phyloP scores from a whole-genome alignment of 1,140 invertebrate species.

The Eupeodes corollae region DNA sequence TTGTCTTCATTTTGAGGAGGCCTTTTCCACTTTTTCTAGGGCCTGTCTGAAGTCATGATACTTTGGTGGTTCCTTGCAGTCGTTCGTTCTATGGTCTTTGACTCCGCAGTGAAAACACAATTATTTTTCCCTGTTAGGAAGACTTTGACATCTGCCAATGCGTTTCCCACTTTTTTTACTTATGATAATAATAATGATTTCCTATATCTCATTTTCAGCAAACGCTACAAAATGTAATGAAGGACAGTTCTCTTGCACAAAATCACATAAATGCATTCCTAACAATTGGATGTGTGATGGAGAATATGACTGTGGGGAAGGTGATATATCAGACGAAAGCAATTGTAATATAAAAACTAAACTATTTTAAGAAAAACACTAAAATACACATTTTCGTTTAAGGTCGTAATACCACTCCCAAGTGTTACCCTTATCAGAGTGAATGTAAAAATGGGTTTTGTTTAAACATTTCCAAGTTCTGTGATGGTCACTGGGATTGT shows the following conservation, averaged over 20 bases:
- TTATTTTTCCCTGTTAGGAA: no score
- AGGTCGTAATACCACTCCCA: constrained; percentile 23
- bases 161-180: no score
- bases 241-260: constrained; percentile 48
- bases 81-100: no score
- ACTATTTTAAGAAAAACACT: constrained; percentile 2
- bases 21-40: no score
- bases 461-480: constrained; percentile 63
- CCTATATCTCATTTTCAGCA: constrained; percentile 16
- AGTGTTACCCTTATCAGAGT: constrained; percentile 50
- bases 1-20: no score
- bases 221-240: constrained; percentile 39
- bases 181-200: no score
- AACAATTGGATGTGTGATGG: constrained; percentile 60
- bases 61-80: no score
- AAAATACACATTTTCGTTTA: constrained; percentile 3
- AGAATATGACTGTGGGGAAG: constrained; percentile 30
- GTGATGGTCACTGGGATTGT: constrained; percentile 70
- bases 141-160: no score
- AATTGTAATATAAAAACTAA: constrained; percentile 25
- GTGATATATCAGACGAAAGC: constrained; percentile 26
- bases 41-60: no score
- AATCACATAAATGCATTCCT: constrained; percentile 55
- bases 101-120: no score
- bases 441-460: constrained; percentile 56